Evolutionary conservation across 1,140 invertebrate genomes (phyloP).

Genomic region (Araneus ventricosus): DNA sequence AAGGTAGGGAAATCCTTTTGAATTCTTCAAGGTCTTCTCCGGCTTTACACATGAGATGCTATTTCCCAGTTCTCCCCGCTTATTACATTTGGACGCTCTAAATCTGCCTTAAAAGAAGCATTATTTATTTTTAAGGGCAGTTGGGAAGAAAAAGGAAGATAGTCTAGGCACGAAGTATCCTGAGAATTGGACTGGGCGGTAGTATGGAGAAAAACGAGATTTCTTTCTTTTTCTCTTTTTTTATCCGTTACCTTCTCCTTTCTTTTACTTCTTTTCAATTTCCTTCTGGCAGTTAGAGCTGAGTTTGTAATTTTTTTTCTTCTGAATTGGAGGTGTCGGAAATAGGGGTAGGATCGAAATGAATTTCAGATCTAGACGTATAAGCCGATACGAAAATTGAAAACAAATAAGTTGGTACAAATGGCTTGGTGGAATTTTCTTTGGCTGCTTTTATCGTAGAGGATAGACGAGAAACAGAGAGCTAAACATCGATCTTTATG

Average conservation of each 20-base stretch:
- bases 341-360: too few relatives aligned
- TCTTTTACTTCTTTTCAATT: not conserved
- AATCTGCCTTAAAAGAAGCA: not conserved
- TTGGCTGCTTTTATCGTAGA: too few relatives aligned
- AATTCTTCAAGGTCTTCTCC: not conserved
- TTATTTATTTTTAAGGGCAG: not conserved
- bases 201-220: not conserved
- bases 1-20: not conserved
- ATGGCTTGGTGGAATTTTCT: too few relatives aligned
- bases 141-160: not conserved
- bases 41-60: not conserved
- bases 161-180: too few relatives aligned
- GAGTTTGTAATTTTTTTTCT: too few relatives aligned
- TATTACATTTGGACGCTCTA: not conserved
- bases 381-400: too few relatives aligned
- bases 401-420: too few relatives aligned
- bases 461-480: too few relatives aligned
- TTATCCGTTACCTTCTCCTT: not conserved
- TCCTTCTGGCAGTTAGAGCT: not conserved
- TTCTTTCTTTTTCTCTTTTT: not conserved
- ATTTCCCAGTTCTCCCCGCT: not conserved
- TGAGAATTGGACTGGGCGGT: not conserved
- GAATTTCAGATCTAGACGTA: too few relatives aligned
- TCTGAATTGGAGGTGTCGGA: too few relatives aligned
- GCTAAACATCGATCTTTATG: too few relatives aligned